Percentiles rank a stretch among this genome's conserved stretches.
Conservation (phyloP, 2,797 vertebrate species). For the Chelon labrosus region DNA sequence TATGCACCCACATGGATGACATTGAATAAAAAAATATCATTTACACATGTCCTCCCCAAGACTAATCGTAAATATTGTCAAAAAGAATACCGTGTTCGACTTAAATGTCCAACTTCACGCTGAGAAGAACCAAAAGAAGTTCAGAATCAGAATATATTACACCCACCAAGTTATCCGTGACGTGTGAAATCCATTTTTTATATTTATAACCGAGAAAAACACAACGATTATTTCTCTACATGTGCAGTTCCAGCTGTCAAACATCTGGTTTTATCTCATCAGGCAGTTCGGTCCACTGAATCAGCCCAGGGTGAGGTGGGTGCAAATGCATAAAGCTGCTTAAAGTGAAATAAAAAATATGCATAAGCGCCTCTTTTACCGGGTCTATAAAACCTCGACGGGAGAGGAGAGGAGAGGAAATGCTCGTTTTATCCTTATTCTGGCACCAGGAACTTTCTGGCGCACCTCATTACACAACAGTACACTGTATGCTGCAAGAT, state of each 20-base stretch:
- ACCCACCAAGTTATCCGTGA: too few relatives aligned
- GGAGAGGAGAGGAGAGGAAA: slow-evolving; percentile 10
- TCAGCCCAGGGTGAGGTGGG: neutral
- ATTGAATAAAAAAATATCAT: too few relatives aligned
- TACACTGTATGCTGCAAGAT: neutral
- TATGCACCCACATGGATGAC: too few relatives aligned
- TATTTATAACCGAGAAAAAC: too few relatives aligned
- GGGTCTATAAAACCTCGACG: slow-evolving; percentile 1
- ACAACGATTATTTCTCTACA: too few relatives aligned
- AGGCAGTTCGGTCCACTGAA: neutral
- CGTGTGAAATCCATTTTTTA: too few relatives aligned
- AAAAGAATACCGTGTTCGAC: too few relatives aligned
- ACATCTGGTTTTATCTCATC: neutral
- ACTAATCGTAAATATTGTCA: too few relatives aligned
- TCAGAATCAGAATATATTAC: too few relatives aligned
- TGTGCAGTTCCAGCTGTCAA: slow-evolving; percentile 1
- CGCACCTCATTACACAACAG: neutral
- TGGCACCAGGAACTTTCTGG: neutral
- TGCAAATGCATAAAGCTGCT: slow-evolving; percentile 17
- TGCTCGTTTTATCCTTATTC: slow-evolving; percentile 10
- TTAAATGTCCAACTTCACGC: too few relatives aligned
- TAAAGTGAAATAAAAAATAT: slow-evolving; percentile 6
- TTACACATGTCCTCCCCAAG: too few relatives aligned
- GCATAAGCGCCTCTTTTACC: neutral
- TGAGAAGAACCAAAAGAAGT: too few relatives aligned